Evolutionary conservation across 2,888 invertebrate genomes (phyloP).

Genomic region (Empis stercorea): DNA sequence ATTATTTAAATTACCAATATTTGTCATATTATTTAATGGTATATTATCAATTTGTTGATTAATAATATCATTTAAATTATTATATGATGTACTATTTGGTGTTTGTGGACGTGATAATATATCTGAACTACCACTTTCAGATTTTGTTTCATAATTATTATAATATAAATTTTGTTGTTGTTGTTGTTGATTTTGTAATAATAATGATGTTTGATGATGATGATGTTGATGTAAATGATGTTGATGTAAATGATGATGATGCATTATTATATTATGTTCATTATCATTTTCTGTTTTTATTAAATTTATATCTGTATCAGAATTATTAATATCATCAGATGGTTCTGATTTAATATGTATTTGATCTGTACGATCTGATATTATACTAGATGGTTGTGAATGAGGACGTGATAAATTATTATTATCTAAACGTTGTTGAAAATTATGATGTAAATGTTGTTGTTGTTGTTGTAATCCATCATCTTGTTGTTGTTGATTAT

Average conservation of each 20-base stretch:
- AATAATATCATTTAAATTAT: constrained; percentile 29
- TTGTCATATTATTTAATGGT: constrained; percentile 20
- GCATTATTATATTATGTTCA: constrained; percentile 35
- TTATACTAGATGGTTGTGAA: constrained; percentile 27
- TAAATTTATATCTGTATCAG: constrained; percentile 1
- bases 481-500: constrained; percentile 19
- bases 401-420: constrained; percentile 18
- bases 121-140: constrained; percentile 36
- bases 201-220: constrained; percentile 2
- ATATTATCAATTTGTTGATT: constrained; percentile 33
- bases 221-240: constrained; percentile 27
- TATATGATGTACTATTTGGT: constrained; percentile 28
- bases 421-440: constrained; percentile 10
- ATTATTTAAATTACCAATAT: constrained; percentile 24
- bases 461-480: constrained; percentile 9
- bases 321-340: constrained; percentile 37
- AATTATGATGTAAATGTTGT: constrained; percentile 12
- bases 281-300: constrained; percentile 3
- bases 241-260: constrained; percentile 30
- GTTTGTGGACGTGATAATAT: constrained; percentile 34
- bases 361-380: constrained; percentile 14
- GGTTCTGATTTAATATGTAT: constrained; percentile 52
- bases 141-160: constrained; percentile 34
- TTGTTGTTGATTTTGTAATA: constrained; percentile 32
- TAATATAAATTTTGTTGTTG: constrained; percentile 44